Evolutionary conservation across 1,140 invertebrate genomes (phyloP), one percentile per base, ranked within the genome.

Genomic region (Melanaphis sacchari): DNA sequence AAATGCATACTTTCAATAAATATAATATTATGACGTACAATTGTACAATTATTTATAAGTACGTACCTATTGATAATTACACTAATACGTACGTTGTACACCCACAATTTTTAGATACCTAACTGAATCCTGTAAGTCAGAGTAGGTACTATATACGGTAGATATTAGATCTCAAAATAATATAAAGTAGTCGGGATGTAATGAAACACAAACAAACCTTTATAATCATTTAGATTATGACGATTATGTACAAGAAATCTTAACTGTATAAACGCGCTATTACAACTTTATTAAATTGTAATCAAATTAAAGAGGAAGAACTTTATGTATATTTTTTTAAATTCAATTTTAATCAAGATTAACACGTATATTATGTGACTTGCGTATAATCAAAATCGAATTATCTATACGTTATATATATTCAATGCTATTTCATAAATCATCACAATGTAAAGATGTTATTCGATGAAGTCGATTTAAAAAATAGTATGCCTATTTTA

Each of bases 241-340:
- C n/a, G 59, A 76, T 76, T 76, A 76, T 76, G 59, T n/a, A n/a
- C 31, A 15, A 76, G 59, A 76, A 76, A 76, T n/a, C 31, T n/a
- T n/a, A 76, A 76, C 36, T 40, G 8, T 24, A 38, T 38, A 82
- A 82, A 38, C 38, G 8, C 36, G 81, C 21, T 38, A 82, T 82
- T 82, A 82, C 81, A 82, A 40, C 36, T 40, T 8, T 40, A 82
- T 82, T 82, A 82, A 38, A 82, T 82, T 82, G 81, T 82, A 82
- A 82, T 82, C 81, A 82, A 82, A 82, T 82, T 82, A 82, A 82
- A 40, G 3, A 21, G 24, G 3, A 21, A 0, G 6, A 40, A 40
- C 22, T 40, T 40, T 82, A 24, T 82, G 38, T 82, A 82, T 22
- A 22, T n/a, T 82, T 24, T 36, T 40, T 82, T 22, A 82, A 82